These are phyloP conservation scores for Hycleus phaleratus DNA, from an alignment of 1,140 invertebrate species.

Conservation along the genomic window DNA sequence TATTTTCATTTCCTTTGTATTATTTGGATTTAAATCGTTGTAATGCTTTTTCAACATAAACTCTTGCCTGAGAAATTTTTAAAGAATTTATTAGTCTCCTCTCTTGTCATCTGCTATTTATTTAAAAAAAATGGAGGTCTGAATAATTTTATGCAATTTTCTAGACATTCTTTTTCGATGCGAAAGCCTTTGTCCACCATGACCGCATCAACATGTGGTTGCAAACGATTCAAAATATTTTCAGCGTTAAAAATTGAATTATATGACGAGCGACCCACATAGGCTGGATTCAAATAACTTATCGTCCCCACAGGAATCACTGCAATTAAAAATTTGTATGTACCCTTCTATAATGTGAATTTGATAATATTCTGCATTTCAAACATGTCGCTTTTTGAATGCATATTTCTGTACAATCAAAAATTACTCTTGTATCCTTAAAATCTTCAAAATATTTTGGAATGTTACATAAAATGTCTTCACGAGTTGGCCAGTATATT, in stretches of 20 bases:
- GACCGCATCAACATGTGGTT: too few species aligned
- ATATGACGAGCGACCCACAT: slow-evolving; percentile 29
- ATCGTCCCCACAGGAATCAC: slow-evolving; percentile 32
- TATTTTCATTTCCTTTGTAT: too few species aligned
- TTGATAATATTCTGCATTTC: slow-evolving; percentile 1
- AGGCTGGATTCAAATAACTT: slow-evolving; percentile 25
- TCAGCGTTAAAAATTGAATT: neutral
- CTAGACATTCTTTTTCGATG: too few species aligned
- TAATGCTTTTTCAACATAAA: too few species aligned
- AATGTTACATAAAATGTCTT: neutral
- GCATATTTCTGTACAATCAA: slow-evolving; percentile 13
- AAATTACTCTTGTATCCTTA: slow-evolving; percentile 4
- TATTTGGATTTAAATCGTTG: too few species aligned
- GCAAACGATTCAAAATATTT: too few species aligned
- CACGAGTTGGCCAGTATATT: too few species aligned
- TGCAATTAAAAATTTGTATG: slow-evolving; percentile 32
- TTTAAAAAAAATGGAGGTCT: too few species aligned
- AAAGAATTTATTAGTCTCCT: too few species aligned
- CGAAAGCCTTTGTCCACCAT: too few species aligned
- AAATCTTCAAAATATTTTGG: slow-evolving; percentile 11
- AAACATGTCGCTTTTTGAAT: neutral
- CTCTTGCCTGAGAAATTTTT: too few species aligned
- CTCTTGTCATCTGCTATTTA: rapidly evolving
- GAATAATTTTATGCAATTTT: too few species aligned
- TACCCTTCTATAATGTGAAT: slow-evolving; percentile 10